A percentile compares a stretch with the other conserved stretches of the same genome.
These are phyloP conservation scores for Nomada flava DNA, from an alignment of 2,888 invertebrate genomes.

Conservation along the genomic window DNA sequence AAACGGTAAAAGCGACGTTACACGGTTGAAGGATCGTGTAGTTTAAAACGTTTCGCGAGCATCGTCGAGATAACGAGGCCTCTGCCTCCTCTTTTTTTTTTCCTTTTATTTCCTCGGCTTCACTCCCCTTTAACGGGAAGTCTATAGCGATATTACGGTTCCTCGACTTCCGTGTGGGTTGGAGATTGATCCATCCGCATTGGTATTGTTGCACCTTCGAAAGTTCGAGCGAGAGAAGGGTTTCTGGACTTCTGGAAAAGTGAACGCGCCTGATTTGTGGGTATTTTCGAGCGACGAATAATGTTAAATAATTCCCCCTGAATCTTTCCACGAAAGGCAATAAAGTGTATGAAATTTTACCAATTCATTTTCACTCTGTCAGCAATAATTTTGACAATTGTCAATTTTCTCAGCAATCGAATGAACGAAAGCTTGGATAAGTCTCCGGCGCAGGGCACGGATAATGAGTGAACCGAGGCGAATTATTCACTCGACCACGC, in stretches of 20 bases:
- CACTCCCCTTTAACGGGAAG: neutral
- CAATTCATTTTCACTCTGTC: too few species aligned
- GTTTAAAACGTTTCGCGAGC: slow-evolving; percentile 25
- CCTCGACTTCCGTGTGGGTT: neutral
- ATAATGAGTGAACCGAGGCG: slow-evolving; percentile 21
- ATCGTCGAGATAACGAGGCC: slow-evolving; percentile 22
- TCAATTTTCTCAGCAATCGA: neutral
- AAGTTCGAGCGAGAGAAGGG: neutral
- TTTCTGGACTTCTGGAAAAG: neutral
- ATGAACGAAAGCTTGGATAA: neutral
- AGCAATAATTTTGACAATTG: neutral
- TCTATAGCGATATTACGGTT: slow-evolving; percentile 25
- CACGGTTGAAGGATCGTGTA: slow-evolving; percentile 26
- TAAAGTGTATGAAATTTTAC: too few species aligned
- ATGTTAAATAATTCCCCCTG: neutral
- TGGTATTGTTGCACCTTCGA: slow-evolving; percentile 5
- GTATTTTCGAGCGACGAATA: slow-evolving; percentile 13
- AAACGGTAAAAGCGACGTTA: slow-evolving; percentile 23
- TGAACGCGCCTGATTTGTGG: neutral
- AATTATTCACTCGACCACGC: neutral
- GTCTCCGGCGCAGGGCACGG: neutral
- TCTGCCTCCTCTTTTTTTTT: neutral
- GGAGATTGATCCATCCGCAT: slow-evolving; percentile 14
- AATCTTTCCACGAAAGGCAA: too few species aligned
- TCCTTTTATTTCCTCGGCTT: too few species aligned